These are phyloP conservation scores for Bibio marci DNA, from an alignment of 2,888 invertebrate species.

Conservation along the genomic window DNA sequence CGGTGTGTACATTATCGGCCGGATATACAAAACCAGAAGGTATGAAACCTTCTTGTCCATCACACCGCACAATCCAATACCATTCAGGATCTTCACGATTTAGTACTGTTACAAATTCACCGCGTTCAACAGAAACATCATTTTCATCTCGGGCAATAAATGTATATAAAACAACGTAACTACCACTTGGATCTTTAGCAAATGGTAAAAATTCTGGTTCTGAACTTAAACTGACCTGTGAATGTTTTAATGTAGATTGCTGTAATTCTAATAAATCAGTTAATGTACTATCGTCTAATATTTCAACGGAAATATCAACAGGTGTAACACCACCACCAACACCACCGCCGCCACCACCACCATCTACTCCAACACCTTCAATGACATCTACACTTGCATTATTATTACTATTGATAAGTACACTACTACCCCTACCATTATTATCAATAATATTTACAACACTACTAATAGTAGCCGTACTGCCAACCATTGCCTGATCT, in stretches of 20 bases:
- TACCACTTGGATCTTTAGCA: slow-evolving; percentile 69
- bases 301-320: slow-evolving; percentile 10
- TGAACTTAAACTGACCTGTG: slow-evolving; percentile 33
- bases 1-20: slow-evolving; percentile 58
- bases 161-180: slow-evolving; percentile 83
- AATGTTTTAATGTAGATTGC: slow-evolving; percentile 19
- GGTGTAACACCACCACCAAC: slow-evolving; percentile 4
- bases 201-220: slow-evolving; percentile 50
- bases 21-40: slow-evolving; percentile 91
- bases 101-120: slow-evolving; percentile 90
- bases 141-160: slow-evolving; percentile 88
- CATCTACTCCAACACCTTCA: neutral
- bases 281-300: slow-evolving; percentile 11
- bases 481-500: slow-evolving; percentile 26
- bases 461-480: too few relatives aligned
- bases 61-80: slow-evolving; percentile 89
- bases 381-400: neutral
- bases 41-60: slow-evolving; percentile 90
- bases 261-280: slow-evolving; percentile 12
- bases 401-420: neutral
- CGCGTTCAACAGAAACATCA: slow-evolving; percentile 82
- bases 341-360: neutral
- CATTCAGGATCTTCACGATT: slow-evolving; percentile 92
- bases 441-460: too few relatives aligned
- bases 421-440: too few relatives aligned